These are phyloP conservation scores for Centropus unirufus DNA, from an alignment of 2,113 vertebrate genomes.

Conservation along the genomic window DNA sequence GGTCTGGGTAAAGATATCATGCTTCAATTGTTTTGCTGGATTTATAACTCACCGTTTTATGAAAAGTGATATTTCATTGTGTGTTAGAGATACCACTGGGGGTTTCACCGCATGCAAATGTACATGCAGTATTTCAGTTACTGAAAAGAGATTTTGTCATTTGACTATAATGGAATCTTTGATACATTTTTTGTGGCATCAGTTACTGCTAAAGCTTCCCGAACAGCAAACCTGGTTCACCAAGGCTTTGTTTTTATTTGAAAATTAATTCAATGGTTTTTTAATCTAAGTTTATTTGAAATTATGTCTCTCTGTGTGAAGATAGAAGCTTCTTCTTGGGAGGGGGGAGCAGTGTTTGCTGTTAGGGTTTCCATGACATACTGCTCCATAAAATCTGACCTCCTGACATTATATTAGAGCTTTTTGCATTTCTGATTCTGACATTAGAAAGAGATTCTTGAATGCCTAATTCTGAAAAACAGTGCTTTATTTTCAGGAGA, in stretches of 20 bases:
- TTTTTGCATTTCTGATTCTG: conserved; percentile 44
- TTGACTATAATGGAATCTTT: not conserved
- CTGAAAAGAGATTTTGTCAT: not conserved
- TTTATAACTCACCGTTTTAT: not conserved
- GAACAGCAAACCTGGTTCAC: not conserved
- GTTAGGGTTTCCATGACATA: not conserved
- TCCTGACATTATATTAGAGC: not conserved
- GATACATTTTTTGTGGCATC: not conserved
- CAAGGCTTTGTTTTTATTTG: not conserved
- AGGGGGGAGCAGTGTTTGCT: not conserved
- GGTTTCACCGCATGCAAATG: not conserved
- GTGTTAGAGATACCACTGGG: not conserved
- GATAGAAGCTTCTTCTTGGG: not conserved
- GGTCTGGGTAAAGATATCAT: not conserved
- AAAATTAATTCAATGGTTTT: not conserved
- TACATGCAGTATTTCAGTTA: not conserved
- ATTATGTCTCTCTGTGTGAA: not conserved
- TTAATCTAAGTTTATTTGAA: not conserved
- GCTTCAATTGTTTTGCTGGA: not conserved
- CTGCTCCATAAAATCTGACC: conserved; percentile 35
- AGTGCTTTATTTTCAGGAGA: conserved; percentile 28
- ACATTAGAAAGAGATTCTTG: conserved; percentile 3
- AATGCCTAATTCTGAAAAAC: conserved; percentile 19
- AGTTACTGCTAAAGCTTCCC: not conserved
- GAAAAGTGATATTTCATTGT: not conserved